These are phyloP conservation scores for Megalopta genalis DNA, from an alignment of 1,140 invertebrate species.

Conservation along the genomic window DNA sequence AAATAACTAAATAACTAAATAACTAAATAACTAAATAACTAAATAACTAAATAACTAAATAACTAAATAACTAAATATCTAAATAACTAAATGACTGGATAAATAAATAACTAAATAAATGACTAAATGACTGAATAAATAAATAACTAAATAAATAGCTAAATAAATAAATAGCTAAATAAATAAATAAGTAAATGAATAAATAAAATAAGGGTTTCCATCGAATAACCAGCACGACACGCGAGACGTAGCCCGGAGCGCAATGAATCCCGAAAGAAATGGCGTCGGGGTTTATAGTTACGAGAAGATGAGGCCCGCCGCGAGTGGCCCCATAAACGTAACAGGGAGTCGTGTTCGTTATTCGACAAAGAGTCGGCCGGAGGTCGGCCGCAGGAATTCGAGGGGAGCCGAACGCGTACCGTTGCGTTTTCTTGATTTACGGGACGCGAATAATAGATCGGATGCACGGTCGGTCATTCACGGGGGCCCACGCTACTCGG, in stretches of 20 bases:
- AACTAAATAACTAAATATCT: no score
- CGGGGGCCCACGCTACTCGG: no score
- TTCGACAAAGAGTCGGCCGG: background rate
- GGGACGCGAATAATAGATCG: constrained; percentile 17
- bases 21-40: no score
- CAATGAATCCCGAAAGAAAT: background rate
- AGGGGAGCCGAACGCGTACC: background rate
- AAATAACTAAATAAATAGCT: no score
- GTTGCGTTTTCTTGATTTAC: background rate
- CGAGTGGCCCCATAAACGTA: constrained; percentile 4
- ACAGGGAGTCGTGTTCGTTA: background rate
- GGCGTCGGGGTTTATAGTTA: background rate
- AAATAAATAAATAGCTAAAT: no score
- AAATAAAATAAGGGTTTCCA: no score
- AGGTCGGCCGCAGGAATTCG: constrained; percentile 14
- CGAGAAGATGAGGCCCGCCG: background rate
- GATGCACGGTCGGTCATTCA: background rate
- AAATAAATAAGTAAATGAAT: no score
- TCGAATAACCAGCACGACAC: background rate
- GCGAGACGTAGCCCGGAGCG: background rate
- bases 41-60: no score
- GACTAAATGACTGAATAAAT: no score
- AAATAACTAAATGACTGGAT: no score
- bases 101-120: no score
- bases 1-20: no score